Evolutionary conservation across 2,888 invertebrate species (phyloP).

Genomic region (Clanis bilineata): DNA sequence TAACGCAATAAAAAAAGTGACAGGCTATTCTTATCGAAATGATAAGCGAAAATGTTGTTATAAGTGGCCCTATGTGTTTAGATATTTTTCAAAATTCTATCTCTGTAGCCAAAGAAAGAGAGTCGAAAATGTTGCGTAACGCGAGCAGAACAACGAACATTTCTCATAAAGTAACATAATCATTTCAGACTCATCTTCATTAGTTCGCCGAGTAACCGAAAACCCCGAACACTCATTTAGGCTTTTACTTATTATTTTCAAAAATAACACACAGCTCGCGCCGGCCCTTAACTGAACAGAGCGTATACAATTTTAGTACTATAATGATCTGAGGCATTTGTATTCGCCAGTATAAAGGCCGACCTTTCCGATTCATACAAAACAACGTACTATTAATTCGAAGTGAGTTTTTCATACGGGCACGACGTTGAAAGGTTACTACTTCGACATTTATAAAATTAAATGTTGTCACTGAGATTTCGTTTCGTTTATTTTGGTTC

Average conservation of each 20-base stretch:
- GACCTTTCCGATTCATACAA: slow-evolving; percentile 39
- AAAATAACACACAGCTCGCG: background rate
- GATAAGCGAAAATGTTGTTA: too few species aligned
- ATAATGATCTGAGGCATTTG: slow-evolving; percentile 48
- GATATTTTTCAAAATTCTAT: too few species aligned
- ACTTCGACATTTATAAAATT: slow-evolving; percentile 6
- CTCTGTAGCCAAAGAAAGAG: too few species aligned
- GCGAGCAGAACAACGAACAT: background rate
- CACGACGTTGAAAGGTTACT: slow-evolving; percentile 7
- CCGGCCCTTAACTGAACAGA: background rate
- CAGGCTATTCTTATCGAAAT: too few species aligned
- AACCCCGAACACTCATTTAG: background rate
- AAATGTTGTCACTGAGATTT: slow-evolving; percentile 9
- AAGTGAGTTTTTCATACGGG: slow-evolving; percentile 19
- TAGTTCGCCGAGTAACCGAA: background rate
- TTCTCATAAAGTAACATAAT: background rate
- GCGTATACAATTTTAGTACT: slow-evolving; percentile 27
- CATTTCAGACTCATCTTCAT: background rate
- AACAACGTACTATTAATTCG: slow-evolving; percentile 28
- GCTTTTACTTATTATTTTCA: background rate
- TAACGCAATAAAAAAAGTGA: too few species aligned
- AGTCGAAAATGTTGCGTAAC: too few species aligned
- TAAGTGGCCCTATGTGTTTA: too few species aligned
- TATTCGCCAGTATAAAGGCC: slow-evolving; percentile 44
- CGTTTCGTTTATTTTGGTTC: background rate